Evolutionary conservation across 64 coral and sea anemone species (phyloP), one percentile per base, ranked within the genome.

Genomic region (Catalaphyllia jardinei): DNA sequence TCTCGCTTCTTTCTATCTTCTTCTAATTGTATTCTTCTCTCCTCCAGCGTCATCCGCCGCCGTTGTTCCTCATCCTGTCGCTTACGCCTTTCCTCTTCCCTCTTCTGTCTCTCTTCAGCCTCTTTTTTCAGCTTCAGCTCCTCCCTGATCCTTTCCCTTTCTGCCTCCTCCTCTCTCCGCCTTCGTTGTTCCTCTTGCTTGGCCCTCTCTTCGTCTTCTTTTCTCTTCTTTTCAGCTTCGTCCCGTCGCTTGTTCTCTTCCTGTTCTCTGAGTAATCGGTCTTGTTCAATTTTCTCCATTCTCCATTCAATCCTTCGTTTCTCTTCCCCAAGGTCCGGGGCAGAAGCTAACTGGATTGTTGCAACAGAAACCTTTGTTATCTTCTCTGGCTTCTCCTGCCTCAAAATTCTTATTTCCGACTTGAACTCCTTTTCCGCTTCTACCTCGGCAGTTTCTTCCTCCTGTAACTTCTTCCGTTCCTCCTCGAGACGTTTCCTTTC

Each of bases 221-320:
- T 86, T 38, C 65, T 92, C 59, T 87, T 74, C 55, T 65, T 46
- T 69, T 92, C 90, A 60, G 80, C 59, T 38, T 86, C 74, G 27
- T 84, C 81, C 16, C 31, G 65, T 85, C 63, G 33, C 42, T 69
- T 85, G 24, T 52, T 85, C 20, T 67, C 64, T 71, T 85, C 81
- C 24, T 85, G 62, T 35, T 85, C 64, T 52, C 81, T 85, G 10
- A 71, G 19, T 60, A 69, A 42, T 1, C 81, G 81, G 38, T 85
- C 81, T 20, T 85, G 62, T 71, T 85, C 81, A 24, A 85, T 71
- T 71, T 85, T 69, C 63, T 85, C 10, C 62, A 85, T 35, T 71
- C 63, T 85, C 81, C 62, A 85, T 27, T 85, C 35, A 65, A 85
- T 25, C 81, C 81, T 85, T n/a, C 81, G 31, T 24, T 85, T 85